These are phyloP conservation scores for Bellardia pandia DNA, from an alignment of 2,888 invertebrate genomes.

Conservation along the genomic window DNA sequence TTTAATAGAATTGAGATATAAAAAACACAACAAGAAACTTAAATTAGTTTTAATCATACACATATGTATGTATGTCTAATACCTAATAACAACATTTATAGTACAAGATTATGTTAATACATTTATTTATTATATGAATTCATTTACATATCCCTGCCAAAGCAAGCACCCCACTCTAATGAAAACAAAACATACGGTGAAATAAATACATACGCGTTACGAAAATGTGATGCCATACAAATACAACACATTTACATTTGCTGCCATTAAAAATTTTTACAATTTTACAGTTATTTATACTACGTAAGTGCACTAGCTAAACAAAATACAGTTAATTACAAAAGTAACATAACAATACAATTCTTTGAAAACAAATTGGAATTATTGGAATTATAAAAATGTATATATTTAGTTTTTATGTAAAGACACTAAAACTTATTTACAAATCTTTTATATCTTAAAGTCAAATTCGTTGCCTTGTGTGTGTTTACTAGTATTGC, in stretches of 20 bases:
- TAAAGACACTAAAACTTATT: not conserved
- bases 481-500: not conserved
- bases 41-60: constrained; percentile 34
- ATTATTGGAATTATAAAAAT: too few relatives aligned
- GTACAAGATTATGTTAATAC: constrained; percentile 10
- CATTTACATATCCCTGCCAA: not conserved
- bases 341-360: constrained; percentile 3
- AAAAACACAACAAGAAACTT: constrained; percentile 6
- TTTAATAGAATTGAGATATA: not conserved
- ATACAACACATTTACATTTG: constrained; percentile 20
- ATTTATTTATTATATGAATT: not conserved
- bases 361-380: not conserved
- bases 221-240: constrained; percentile 10
- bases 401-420: not conserved
- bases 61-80: constrained; percentile 5
- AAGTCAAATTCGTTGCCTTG: too few relatives aligned
- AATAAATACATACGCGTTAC: constrained; percentile 16
- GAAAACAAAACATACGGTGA: constrained; percentile 5
- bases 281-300: constrained; percentile 26
- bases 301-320: not conserved
- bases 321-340: not conserved
- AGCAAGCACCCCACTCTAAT: not conserved
- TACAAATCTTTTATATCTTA: not conserved
- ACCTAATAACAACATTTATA: not conserved
- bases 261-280: constrained; percentile 11